Conservation (phyloP, 2,888 invertebrate species). For the Platycheirus albimanus region DNA sequence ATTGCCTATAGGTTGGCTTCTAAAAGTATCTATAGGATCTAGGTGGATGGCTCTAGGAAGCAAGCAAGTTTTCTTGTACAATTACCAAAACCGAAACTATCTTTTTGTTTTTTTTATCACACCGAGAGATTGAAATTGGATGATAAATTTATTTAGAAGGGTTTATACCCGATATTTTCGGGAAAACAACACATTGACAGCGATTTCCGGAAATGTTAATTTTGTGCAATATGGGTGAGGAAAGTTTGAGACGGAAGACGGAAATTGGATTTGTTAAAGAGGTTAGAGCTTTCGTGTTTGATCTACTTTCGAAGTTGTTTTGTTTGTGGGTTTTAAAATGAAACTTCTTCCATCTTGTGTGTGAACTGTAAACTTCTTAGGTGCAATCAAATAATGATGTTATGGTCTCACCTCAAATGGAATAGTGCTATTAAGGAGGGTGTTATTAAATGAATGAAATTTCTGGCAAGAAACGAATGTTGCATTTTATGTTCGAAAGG, state of each 20-base stretch:
- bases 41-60: not conserved
- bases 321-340: not conserved
- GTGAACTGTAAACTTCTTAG: too few species aligned
- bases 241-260: not conserved
- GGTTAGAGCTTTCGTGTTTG: not conserved
- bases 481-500: too few species aligned
- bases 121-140: slow-evolving; percentile 22
- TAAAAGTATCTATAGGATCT: too few species aligned
- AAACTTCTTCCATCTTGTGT: not conserved
- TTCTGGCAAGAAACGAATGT: too few species aligned
- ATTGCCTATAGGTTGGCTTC: not conserved
- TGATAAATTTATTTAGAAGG: slow-evolving; percentile 28
- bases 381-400: too few species aligned
- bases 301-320: slow-evolving; percentile 6
- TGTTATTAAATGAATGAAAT: too few species aligned
- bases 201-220: slow-evolving; percentile 21
- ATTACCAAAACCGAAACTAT: slow-evolving; percentile 38
- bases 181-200: slow-evolving; percentile 11
- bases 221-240: slow-evolving; percentile 2
- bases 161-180: not conserved
- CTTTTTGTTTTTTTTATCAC: not conserved
- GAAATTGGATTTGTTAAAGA: slow-evolving; percentile 16
- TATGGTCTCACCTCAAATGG: too few species aligned
- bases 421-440: too few species aligned
- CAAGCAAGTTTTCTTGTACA: slow-evolving; percentile 13